Evolutionary conservation across 2,888 invertebrate genomes (phyloP), one percentile per base, ranked within the genome.

Genomic region (Dryomyza anilis): DNA sequence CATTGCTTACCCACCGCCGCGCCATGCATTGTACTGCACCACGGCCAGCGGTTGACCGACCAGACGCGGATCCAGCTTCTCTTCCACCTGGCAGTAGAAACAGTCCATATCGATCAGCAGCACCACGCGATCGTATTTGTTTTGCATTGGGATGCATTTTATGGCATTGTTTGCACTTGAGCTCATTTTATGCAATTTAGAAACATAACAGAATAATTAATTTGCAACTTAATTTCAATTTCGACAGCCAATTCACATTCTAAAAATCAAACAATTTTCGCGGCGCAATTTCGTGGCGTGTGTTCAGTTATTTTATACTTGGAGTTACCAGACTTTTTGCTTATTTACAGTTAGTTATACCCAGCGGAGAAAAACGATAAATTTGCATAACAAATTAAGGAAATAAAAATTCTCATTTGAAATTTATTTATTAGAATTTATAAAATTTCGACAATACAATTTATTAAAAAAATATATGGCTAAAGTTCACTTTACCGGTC

Each of bases 31-130:
- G 78, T 98, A 97, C 81, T 98, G 98, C 0, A 97, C 96, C 4
- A 99, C 98, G 61, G 95, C 98, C 67, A 97, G 89, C 1, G 98
- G 98, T 84, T 94, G 92, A 56, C 95, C 96, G 81, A 86, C 86
- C 69, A 94, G 85, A 66, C 87, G 85, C 0, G 97, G 95, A 78
- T 93, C 87, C n/a, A 94, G 84, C 80, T 94, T 91, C 77, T 95
- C 94, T 84, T 99, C 98, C 2, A 99, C 98, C 88, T 98, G 98
- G 75, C 98, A 98, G 83, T 96, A 99, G 84, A 99, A 99, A 84
- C 98, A 98, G 82, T 99, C 98, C 98, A 99, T 98, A 81, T 99
- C 98, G 57, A 99, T 91, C 57, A 99, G 86, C 46, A 93, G 89
- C 21, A 99, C 86, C 21, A 96, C 87, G 71, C 92, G 85, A 68